These are phyloP conservation scores for Metridium senile DNA, from an alignment of 92 coral and sea anemone genomes.

Conservation along the genomic window DNA sequence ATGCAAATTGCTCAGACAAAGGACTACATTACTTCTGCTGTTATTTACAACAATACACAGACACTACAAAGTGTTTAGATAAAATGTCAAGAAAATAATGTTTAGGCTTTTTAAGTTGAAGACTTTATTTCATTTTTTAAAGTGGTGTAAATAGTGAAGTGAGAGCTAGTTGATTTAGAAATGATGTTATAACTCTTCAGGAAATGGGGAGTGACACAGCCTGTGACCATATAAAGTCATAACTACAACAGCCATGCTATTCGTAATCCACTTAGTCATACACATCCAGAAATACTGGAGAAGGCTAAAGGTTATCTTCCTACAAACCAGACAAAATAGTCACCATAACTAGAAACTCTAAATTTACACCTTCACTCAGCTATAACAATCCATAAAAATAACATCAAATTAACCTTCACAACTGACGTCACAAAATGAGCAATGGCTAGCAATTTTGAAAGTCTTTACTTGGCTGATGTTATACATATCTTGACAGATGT, in stretches of 20 bases:
- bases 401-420: neutral
- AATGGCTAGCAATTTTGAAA: neutral
- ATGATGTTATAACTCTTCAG: neutral
- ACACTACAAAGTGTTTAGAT: neutral
- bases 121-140: neutral
- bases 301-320: constrained; percentile 17
- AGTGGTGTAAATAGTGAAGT: neutral
- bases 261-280: constrained; percentile 27
- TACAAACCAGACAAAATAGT: neutral
- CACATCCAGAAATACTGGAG: neutral
- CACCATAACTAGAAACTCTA: neutral
- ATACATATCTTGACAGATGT: neutral
- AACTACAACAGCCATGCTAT: constrained; percentile 11
- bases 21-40: neutral
- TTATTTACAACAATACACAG: neutral
- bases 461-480: neutral
- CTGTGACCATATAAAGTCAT: constrained; percentile 32
- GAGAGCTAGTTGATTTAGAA: neutral
- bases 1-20: constrained; percentile 7
- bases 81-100: neutral
- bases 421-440: neutral
- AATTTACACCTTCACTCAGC: neutral
- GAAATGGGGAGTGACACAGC: neutral
- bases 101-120: neutral
- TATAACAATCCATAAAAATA: too few relatives aligned